These are phyloP conservation scores for Taphrorychus bicolor DNA, from an alignment of 2,888 invertebrate species.

Conservation along the genomic window DNA sequence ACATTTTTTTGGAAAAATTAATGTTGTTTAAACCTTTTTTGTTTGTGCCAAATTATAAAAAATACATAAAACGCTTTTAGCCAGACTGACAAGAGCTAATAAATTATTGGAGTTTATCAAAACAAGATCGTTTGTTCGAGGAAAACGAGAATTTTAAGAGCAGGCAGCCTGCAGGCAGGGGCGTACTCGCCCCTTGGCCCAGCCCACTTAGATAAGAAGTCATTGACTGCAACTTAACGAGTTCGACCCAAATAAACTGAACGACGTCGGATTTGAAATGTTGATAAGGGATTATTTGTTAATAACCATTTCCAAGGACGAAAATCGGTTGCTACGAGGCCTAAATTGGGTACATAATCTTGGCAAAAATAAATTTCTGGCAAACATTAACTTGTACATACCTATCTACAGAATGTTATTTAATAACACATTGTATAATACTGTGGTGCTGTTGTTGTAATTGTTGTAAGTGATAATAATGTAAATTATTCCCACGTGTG, in stretches of 20 bases:
- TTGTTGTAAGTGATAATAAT: neutral
- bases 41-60: too few species aligned
- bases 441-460: neutral
- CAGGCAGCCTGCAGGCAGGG: neutral
- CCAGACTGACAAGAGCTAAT: too few species aligned
- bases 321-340: neutral
- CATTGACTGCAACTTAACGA: constrained; percentile 6
- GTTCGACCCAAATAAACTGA: neutral
- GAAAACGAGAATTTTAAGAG: neutral
- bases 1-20: too few species aligned
- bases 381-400: too few species aligned
- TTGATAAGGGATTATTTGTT: neutral
- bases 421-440: neutral
- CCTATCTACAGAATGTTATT: too few species aligned
- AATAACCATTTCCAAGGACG: neutral
- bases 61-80: too few species aligned
- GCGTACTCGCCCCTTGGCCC: neutral
- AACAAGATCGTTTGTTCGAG: neutral
- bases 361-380: neutral
- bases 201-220: too few species aligned
- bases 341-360: neutral
- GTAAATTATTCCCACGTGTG: constrained; percentile 2
- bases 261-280: too few species aligned
- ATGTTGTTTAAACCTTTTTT: too few species aligned
- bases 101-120: neutral